A percentile compares a stretch with the other conserved stretches of the same genome.
Evolutionary conservation across 1,140 invertebrate genomes (phyloP).

Genomic region (Drosophila burlai): DNA sequence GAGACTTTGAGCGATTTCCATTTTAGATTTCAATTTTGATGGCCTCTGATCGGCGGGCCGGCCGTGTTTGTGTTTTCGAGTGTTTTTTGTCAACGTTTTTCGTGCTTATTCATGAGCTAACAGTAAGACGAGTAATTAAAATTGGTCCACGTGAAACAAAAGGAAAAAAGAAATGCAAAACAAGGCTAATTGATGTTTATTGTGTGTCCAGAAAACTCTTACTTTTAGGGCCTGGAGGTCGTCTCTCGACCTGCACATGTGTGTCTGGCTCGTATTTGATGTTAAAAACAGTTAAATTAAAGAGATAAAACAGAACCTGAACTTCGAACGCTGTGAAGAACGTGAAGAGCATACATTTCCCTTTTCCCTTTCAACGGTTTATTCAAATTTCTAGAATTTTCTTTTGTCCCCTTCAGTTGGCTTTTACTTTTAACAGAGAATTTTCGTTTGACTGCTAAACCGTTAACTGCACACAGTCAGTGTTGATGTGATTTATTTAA

Average conservation of each 20-base stretch:
- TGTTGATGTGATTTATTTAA: constrained; percentile 70
- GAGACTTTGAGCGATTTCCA: constrained; percentile 35
- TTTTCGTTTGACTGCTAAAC: constrained; percentile 30
- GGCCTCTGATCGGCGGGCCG: constrained; percentile 43
- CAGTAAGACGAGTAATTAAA: constrained; percentile 74
- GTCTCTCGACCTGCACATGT: constrained; percentile 5
- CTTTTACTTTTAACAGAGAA: constrained; percentile 54
- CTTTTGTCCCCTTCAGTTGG: constrained; percentile 10
- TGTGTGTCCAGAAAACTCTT: constrained; percentile 64
- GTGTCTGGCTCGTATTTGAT: constrained; percentile 7
- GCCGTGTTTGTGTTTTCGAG: constrained; percentile 23
- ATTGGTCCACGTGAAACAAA: constrained; percentile 56
- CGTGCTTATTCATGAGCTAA: constrained; percentile 70
- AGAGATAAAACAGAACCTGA: constrained; percentile 31
- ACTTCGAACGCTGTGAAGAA: background rate
- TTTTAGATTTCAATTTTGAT: constrained; percentile 66
- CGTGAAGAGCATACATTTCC: constrained; percentile 6
- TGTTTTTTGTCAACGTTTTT: constrained; percentile 48
- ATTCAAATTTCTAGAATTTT: constrained; percentile 34
- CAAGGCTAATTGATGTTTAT: constrained; percentile 54
- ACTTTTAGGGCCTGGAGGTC: constrained; percentile 52
- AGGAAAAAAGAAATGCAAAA: constrained; percentile 32
- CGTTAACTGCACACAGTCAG: constrained; percentile 24
- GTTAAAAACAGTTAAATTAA: constrained; percentile 15
- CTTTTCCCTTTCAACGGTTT: constrained; percentile 34